Evolutionary conservation across 37 sponge, comb jelly and placozoan genomes (phyloP), one percentile per base, ranked within the genome.

Genomic region (Spongia lamella): DNA sequence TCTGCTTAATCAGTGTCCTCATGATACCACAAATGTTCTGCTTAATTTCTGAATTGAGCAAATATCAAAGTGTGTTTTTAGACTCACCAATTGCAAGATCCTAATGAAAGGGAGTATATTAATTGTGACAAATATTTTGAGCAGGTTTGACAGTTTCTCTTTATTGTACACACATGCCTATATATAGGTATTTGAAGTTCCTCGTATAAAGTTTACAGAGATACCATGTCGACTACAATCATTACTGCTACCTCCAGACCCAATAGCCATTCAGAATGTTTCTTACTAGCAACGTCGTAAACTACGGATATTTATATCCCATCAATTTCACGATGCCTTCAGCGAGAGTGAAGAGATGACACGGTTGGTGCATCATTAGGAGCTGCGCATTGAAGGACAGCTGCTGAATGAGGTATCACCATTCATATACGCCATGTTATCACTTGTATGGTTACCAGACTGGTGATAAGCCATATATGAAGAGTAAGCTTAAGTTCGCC

Each of bases 131-230:
- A 91, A 63, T 93, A 90, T 56, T 88, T 97, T 39, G 86, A 93
- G 65, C 95, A 93, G 69, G 91, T 93, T 16, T 66, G 70, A 13
- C 47, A 5, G 5, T 43, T 43, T 43, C 5, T 5, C n/a, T 13
- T 9, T 43, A 9, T 43, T 43, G 5, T 43, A 43, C 47, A 5
- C 47, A 20, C 21, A 16, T 67, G 19, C 36, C 25, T 73, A n/a
- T 20, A 19, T 56, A 5, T 53, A 90, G 94, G 87, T 94, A 61
- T 94, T 94, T 94, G 95, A 83, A 53, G 92, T 94, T 2, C 92
- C 94, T 2, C 70, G 94, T 15, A 87, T 95, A 86, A 98, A 95
- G 77, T 98, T 98, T 79, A 89, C 91, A 50, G 96, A 98, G 82
- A 77, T 98, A 20, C 96, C 94, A 3, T 74, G 73, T 13, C 82